Percentiles rank a stretch among this genome's conserved stretches.
These are phyloP conservation scores for Cariama cristata DNA, from an alignment of 2,113 vertebrate species.

Conservation along the genomic window DNA sequence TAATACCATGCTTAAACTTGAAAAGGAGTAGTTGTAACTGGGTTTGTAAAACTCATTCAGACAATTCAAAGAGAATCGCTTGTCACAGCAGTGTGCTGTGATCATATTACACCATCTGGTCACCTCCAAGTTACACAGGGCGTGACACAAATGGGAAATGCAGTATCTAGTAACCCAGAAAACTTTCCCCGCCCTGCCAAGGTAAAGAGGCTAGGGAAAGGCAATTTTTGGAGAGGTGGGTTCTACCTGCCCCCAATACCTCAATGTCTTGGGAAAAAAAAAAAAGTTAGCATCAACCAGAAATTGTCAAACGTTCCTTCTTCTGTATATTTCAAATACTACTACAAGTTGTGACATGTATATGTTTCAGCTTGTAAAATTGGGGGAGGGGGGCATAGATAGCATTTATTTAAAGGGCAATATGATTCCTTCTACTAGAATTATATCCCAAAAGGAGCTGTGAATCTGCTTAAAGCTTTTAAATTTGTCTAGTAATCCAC, in stretches of 20 bases:
- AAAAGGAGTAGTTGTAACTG: not conserved
- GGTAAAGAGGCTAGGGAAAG: not conserved
- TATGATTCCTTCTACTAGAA: not conserved
- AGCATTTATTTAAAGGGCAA: not conserved
- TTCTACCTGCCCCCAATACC: not conserved
- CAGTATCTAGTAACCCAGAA: constrained; percentile 5
- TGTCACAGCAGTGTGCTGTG: not conserved
- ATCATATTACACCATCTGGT: constrained; percentile 45
- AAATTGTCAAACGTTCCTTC: not conserved
- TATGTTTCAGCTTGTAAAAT: not conserved
- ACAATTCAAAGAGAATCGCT: constrained; percentile 5
- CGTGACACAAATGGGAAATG: constrained; percentile 28
- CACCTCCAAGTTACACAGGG: not conserved
- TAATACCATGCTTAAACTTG: not conserved
- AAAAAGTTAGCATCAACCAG: not conserved
- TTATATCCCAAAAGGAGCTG: not conserved
- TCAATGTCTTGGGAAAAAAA: not conserved
- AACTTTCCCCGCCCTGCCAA: no score
- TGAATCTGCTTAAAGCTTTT: constrained; percentile 30
- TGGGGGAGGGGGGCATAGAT: not conserved
- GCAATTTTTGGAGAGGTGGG: not conserved
- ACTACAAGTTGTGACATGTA: not conserved
- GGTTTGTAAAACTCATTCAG: not conserved
- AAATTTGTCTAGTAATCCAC: constrained; percentile 26
- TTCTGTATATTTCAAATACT: not conserved